Percentiles rank a stretch among this genome's conserved stretches.
Evolutionary conservation across 2,113 vertebrate species (phyloP).

Genomic region (Lucifuga dentata): DNA sequence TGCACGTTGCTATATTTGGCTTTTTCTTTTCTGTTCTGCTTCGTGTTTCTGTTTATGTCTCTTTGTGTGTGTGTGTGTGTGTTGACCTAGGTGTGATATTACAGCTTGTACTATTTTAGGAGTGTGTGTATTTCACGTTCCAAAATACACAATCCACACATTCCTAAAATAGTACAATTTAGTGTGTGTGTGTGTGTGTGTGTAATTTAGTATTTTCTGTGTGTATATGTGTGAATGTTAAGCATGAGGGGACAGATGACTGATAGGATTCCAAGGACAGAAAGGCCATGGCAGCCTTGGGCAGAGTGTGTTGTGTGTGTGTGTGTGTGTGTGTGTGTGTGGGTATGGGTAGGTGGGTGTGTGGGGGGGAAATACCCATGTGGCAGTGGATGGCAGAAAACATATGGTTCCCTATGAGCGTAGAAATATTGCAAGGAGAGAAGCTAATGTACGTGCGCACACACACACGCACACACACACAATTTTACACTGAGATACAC

Average conservation of each 20-base stretch:
- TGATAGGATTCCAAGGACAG: slow-evolving; percentile 73
- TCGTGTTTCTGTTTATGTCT: slow-evolving; percentile 33
- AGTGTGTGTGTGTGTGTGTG: slow-evolving; percentile 12
- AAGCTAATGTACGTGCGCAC: slow-evolving; percentile 45
- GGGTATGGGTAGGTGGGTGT: too few species aligned
- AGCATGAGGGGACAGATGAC: slow-evolving; percentile 70
- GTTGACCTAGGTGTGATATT: slow-evolving; percentile 22
- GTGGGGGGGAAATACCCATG: too few species aligned
- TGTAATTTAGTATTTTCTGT: slow-evolving; percentile 27
- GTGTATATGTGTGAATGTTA: slow-evolving; percentile 42
- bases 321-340: slow-evolving; percentile 2
- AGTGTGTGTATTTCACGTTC: too few species aligned
- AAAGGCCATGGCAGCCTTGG: slow-evolving; percentile 40
- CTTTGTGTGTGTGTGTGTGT: slow-evolving; percentile 29
- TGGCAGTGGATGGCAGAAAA: slow-evolving; percentile 73
- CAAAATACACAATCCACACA: too few species aligned
- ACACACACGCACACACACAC: slow-evolving; percentile 17
- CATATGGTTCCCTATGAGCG: slow-evolving; percentile 69
- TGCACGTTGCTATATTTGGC: too few species aligned
- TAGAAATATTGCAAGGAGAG: slow-evolving; percentile 53
- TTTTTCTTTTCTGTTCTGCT: slow-evolving; percentile 17
- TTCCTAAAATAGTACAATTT: too few species aligned
- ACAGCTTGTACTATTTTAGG: slow-evolving; percentile 36
- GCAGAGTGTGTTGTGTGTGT: slow-evolving; percentile 6
- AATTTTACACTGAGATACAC: slow-evolving; percentile 13